Evolutionary conservation across 2,113 vertebrate species (phyloP).

Genomic region (Hucho hucho): DNA sequence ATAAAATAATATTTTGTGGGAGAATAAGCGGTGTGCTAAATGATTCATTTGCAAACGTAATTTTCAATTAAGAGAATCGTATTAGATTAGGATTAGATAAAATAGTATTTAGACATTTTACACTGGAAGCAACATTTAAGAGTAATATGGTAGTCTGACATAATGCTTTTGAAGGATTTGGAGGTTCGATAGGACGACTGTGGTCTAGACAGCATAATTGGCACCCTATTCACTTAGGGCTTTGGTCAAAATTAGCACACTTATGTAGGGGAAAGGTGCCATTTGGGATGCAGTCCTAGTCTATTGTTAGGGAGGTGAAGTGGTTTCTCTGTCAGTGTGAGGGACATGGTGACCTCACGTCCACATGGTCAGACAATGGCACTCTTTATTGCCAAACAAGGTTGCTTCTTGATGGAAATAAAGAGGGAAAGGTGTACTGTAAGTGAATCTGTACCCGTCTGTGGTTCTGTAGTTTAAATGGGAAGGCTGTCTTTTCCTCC

Average conservation of each 20-base stretch:
- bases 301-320: slow-evolving; percentile 1
- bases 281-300: neutral
- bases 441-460: neutral
- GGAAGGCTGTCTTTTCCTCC: too few species aligned
- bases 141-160: neutral
- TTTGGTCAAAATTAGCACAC: too few species aligned
- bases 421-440: neutral
- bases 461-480: too few species aligned
- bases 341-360: neutral
- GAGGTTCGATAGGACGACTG: neutral
- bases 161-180: slow-evolving; percentile 9
- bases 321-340: neutral
- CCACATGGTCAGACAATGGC: neutral
- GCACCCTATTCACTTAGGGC: too few species aligned
- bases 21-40: slow-evolving; percentile 27
- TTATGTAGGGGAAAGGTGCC: too few species aligned
- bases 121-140: neutral
- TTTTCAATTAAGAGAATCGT: slow-evolving; percentile 10
- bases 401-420: neutral
- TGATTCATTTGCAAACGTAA: slow-evolving; percentile 31
- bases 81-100: neutral
- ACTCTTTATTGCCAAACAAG: neutral
- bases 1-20: slow-evolving; percentile 37
- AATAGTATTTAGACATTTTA: neutral
- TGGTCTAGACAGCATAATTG: slow-evolving; percentile 15